Percentiles rank a stretch among this genome's conserved stretches.
These are phyloP conservation scores for Apis dorsata DNA, from an alignment of 1,140 invertebrate genomes.

Conservation along the genomic window DNA sequence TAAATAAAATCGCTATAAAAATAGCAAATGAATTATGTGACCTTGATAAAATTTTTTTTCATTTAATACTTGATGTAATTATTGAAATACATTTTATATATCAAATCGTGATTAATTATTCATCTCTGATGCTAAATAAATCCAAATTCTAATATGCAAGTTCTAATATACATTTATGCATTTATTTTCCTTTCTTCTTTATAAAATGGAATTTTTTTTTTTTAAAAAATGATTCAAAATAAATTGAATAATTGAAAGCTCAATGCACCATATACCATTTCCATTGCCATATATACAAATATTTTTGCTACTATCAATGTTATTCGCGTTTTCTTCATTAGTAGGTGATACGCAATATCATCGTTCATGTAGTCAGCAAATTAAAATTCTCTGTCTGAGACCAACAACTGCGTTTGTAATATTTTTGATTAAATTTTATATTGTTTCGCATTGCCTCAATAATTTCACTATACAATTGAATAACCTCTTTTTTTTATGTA, in stretches of 20 bases:
- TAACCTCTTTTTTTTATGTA: neutral
- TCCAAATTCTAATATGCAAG: conserved; percentile 7
- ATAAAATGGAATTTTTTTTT: neutral
- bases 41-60: conserved; percentile 46
- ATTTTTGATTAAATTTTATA: conserved; percentile 58
- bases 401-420: conserved; percentile 39
- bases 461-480: neutral
- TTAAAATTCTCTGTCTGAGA: conserved; percentile 37
- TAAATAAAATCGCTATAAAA: neutral
- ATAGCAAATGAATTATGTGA: conserved; percentile 9
- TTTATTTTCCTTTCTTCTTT: neutral
- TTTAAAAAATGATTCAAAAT: conserved; percentile 2
- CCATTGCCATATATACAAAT: neutral
- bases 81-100: conserved; percentile 38
- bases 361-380: conserved; percentile 36
- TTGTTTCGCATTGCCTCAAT: neutral
- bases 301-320: neutral
- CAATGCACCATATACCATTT: no score
- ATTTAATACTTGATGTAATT: conserved; percentile 45
- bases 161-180: neutral
- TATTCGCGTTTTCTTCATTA: conserved; percentile 22
- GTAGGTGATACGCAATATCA: conserved; percentile 41
- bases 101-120: conserved; percentile 35
- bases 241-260: conserved; percentile 1
- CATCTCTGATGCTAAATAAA: conserved; percentile 39